Evolutionary conservation across 1,140 invertebrate genomes (phyloP).

Genomic region (Drosophila orosa): DNA sequence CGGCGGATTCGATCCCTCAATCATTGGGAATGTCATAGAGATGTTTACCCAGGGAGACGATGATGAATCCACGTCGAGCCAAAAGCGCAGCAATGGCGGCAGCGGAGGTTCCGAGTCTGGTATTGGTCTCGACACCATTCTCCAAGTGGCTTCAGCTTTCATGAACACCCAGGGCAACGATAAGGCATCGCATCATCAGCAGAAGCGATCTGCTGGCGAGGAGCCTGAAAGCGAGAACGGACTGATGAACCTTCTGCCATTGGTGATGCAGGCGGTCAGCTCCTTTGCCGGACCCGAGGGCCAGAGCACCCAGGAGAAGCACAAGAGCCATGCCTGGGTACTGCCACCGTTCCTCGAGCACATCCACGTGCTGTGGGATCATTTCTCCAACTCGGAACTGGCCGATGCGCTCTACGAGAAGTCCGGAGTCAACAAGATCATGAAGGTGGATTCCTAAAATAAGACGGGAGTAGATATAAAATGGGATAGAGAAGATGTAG

Average conservation of each 20-base stretch:
- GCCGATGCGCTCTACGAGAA: constrained; percentile 90
- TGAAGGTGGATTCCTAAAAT: constrained; percentile 84
- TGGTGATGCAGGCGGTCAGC: constrained; percentile 87
- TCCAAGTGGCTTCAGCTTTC: constrained; percentile 87
- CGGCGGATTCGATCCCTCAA: constrained; percentile 84
- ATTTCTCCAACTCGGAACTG: constrained; percentile 91
- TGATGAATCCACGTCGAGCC: constrained; percentile 46
- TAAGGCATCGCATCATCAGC: constrained; percentile 56
- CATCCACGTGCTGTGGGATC: constrained; percentile 90
- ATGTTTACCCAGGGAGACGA: constrained; percentile 83
- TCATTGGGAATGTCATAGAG: constrained; percentile 84
- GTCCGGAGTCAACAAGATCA: constrained; percentile 88
- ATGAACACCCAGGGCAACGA: constrained; percentile 84
- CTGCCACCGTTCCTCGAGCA: constrained; percentile 91
- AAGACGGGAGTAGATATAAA: background rate
- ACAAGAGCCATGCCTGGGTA: constrained; percentile 89
- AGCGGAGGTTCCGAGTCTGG: constrained; percentile 50
- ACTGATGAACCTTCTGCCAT: constrained; percentile 87
- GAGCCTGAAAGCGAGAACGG: constrained; percentile 84
- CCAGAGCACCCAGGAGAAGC: constrained; percentile 86
- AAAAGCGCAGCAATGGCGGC: constrained; percentile 48
- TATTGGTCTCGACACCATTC: constrained; percentile 85
- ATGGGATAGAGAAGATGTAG: background rate
- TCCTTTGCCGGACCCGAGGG: constrained; percentile 85
- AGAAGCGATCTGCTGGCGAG: constrained; percentile 55